phyloP scores from a whole-genome alignment of 2,888 invertebrate genomes.

The Caenorhabditis zanzibari region DNA sequence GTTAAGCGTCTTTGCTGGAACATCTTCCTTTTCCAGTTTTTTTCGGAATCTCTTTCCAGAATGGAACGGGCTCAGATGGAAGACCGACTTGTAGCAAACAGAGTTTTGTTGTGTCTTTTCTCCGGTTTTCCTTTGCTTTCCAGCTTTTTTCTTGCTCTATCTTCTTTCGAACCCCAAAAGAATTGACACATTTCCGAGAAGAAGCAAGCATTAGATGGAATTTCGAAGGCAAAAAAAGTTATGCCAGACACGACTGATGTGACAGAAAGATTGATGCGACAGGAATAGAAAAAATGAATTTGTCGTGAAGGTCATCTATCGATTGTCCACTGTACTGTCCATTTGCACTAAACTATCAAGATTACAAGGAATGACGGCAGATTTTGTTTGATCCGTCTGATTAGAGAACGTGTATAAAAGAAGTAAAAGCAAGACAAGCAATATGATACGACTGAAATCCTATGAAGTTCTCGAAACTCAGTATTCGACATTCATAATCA shows the following conservation, averaged over 20 bases:
- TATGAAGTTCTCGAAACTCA: neutral
- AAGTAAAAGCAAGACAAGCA: neutral
- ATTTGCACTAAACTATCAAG: constrained; percentile 26
- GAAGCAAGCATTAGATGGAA: neutral
- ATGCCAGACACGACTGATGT: neutral
- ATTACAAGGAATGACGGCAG: constrained; percentile 17
- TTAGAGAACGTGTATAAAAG: neutral
- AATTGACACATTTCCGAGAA: constrained; percentile 46
- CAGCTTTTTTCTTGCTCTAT: constrained; percentile 20
- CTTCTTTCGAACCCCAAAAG: constrained; percentile 43
- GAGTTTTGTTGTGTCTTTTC: constrained; percentile 39
- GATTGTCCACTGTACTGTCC: constrained; percentile 1
- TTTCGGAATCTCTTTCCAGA: neutral
- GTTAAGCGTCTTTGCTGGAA: constrained; percentile 16
- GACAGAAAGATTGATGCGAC: no score
- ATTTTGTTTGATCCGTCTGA: neutral
- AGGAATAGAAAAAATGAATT: constrained; percentile 40
- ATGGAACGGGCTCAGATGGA: neutral
- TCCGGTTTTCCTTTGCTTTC: constrained; percentile 13
- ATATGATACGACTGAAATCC: constrained; percentile 4
- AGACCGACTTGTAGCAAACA: constrained; percentile 36
- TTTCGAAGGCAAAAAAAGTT: neutral
- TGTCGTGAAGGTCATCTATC: constrained; percentile 52
- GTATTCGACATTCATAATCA: constrained; percentile 12
- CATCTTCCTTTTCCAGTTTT: constrained; percentile 14